phyloP scores from a whole-genome alignment of 1,140 invertebrate species.

The Spodoptera frugiperda region DNA sequence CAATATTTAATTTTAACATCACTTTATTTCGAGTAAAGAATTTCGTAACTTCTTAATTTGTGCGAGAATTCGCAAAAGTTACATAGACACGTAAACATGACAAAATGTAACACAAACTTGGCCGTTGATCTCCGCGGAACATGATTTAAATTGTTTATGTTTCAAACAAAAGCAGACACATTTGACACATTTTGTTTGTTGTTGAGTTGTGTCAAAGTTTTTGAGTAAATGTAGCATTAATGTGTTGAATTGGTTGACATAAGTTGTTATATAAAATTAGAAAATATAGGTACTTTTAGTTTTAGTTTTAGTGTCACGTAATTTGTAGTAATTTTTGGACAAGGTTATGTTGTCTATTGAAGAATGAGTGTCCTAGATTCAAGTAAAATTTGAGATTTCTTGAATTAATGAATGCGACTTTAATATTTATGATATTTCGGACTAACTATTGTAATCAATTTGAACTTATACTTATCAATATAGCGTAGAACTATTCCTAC shows the following conservation, averaged over 20 bases:
- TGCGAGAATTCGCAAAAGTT: conserved; percentile 11
- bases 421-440: too few species aligned
- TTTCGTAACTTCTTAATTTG: background rate
- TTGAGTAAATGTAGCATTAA: conserved; percentile 4
- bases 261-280: conserved; percentile 16
- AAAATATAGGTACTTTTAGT: background rate
- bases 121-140: conserved; percentile 18
- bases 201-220: conserved; percentile 18
- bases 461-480: too few species aligned
- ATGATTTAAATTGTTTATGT: conserved; percentile 24
- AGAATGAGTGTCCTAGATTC: too few species aligned
- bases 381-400: background rate
- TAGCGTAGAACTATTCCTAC: too few species aligned
- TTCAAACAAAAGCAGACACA: background rate
- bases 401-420: too few species aligned
- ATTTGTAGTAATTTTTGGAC: background rate
- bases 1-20: background rate
- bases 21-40: background rate
- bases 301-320: background rate
- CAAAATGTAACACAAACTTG: conserved; percentile 5
- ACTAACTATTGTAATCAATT: too few species aligned
- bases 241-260: background rate
- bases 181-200: background rate
- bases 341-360: background rate
- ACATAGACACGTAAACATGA: background rate